Percentiles rank a stretch among this genome's conserved stretches.
Evolutionary conservation across 2,113 vertebrate species (phyloP).

Genomic region (Elephantulus edwardii): DNA sequence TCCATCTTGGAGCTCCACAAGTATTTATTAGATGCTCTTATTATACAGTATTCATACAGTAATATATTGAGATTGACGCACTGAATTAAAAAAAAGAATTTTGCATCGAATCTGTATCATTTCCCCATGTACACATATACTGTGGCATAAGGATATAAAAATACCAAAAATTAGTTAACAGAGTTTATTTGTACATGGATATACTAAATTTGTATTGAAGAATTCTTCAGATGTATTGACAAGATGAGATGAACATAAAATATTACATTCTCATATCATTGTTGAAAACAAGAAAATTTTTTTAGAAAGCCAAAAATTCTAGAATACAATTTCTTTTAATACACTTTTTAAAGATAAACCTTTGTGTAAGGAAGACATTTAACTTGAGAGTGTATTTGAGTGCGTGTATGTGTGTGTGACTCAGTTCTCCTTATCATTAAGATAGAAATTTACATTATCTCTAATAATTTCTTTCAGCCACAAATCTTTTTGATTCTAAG

Average conservation of each 20-base stretch:
- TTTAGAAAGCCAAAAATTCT: neutral
- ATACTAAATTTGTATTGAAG: neutral
- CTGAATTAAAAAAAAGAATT: neutral
- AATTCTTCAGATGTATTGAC: neutral
- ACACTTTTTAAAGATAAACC: neutral
- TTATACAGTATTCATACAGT: neutral
- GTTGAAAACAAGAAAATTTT: neutral
- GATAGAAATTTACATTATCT: neutral
- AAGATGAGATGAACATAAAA: neutral
- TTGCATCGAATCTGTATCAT: neutral
- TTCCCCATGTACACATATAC: neutral
- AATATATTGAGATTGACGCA: neutral
- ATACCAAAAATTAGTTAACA: conserved; percentile 10
- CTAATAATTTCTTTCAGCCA: neutral
- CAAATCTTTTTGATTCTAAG: neutral
- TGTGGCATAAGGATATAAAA: neutral
- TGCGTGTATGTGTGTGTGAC: neutral
- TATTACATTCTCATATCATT: neutral
- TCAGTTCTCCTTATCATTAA: neutral
- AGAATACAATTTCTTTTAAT: neutral
- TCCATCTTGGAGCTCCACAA: too few species aligned
- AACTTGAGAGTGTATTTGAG: neutral
- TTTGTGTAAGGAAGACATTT: neutral
- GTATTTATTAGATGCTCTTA: too few species aligned
- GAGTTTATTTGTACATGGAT: neutral